Conservation (phyloP, 2,113 vertebrate genomes). For the Maccullochella peelii region DNA sequence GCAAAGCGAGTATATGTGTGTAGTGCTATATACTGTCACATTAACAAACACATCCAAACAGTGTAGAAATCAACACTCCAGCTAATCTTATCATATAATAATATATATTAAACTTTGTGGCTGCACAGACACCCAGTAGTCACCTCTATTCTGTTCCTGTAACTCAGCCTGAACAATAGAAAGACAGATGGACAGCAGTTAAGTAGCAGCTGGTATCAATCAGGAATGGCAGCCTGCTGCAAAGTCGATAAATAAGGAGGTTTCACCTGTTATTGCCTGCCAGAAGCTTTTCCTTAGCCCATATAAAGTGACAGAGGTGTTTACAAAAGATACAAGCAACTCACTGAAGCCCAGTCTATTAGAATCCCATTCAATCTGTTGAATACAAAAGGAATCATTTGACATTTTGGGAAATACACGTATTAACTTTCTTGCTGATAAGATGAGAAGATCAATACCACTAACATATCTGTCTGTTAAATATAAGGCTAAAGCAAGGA, state of each 20-base stretch:
- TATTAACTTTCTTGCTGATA: conserved; percentile 8
- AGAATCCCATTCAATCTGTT: conserved; percentile 19
- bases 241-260: conserved; percentile 73
- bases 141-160: conserved; percentile 9
- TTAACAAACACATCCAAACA: not conserved
- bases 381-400: conserved; percentile 2
- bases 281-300: conserved; percentile 59
- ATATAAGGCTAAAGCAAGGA: not conserved
- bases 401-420: not conserved
- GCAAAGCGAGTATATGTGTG: not conserved
- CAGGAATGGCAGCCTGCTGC: conserved; percentile 58
- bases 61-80: not conserved
- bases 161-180: conserved; percentile 53
- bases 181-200: conserved; percentile 74
- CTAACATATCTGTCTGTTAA: not conserved
- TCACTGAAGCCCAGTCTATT: conserved; percentile 26
- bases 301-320: conserved; percentile 64
- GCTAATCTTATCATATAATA: conserved; percentile 1
- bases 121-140: conserved; percentile 14
- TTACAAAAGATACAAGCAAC: conserved; percentile 46
- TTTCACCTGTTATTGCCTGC: conserved; percentile 70
- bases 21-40: not conserved
- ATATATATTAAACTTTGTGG: conserved; percentile 16
- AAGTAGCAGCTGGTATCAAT: conserved; percentile 74
- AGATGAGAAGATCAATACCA: not conserved